Percentiles rank a stretch among this genome's conserved stretches.
Evolutionary conservation across 2,113 vertebrate species (phyloP).

Genomic region (Stegastes partitus): DNA sequence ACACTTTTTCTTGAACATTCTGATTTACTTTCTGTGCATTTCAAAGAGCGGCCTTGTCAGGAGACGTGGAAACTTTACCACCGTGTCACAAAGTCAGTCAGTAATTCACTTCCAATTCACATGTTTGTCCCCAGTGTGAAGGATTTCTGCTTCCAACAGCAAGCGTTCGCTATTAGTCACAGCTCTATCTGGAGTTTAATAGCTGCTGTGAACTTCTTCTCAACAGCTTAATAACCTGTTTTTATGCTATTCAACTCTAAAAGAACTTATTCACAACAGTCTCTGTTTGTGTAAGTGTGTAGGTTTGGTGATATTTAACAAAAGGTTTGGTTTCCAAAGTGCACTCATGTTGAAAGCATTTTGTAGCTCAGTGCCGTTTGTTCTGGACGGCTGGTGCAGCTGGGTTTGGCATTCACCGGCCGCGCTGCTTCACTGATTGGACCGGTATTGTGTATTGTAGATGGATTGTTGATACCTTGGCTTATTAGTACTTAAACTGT

Average conservation of each 20-base stretch:
- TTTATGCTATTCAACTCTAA: not conserved
- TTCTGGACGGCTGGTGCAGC: conserved; percentile 20
- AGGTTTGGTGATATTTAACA: conserved; percentile 13
- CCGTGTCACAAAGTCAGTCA: conserved; percentile 14
- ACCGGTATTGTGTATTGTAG: conserved; percentile 24
- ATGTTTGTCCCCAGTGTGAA: not conserved
- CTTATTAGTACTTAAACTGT: conserved; percentile 13
- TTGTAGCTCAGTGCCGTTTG: conserved; percentile 1
- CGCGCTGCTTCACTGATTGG: conserved; percentile 6
- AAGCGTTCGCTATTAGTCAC: not conserved
- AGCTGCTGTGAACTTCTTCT: conserved; percentile 7
- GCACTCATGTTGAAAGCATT: not conserved
- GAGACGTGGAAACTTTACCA: conserved; percentile 18
- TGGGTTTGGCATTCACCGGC: conserved; percentile 39
- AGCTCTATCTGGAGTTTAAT: conserved; percentile 7
- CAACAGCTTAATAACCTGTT: not conserved
- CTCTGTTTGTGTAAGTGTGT: not conserved
- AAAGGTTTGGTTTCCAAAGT: conserved; percentile 27
- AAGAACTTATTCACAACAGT: not conserved
- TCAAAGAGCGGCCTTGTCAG: conserved; percentile 47
- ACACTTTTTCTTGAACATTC: not conserved
- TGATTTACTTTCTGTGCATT: not conserved
- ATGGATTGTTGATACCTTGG: conserved; percentile 23
- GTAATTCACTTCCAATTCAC: not conserved
- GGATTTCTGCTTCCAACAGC: conserved; percentile 15